Base-by-base conservation (phyloP, 2,888 invertebrate genomes). In the Lepidochrysops patricia region DNA sequence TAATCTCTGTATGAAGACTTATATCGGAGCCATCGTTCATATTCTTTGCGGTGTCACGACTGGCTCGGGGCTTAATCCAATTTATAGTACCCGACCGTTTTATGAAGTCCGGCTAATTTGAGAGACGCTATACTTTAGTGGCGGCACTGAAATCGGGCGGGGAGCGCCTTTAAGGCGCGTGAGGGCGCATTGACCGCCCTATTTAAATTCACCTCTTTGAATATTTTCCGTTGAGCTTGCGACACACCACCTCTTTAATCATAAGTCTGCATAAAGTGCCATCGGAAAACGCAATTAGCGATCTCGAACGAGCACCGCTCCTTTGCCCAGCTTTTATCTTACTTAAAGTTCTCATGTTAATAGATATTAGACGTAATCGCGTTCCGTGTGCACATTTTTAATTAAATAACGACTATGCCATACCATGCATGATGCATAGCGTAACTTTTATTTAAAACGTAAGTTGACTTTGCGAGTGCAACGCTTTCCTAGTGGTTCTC, bases 21-120 rank as follows among this genome's bases (percentile, higher is more conserved):
- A 69, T 67, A 69, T 71, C 69, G 67, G 76, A 82, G 84, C 80
- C 84, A 87, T 87, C 85, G 79, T 80, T 86, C 84, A 84, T 84
- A 82, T 79, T 79, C 81, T 84, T 81, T 82, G 83, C 84, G 78
- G 72, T 75, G 83, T 85, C 87, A 87, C 87, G 88, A 84, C 75
- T 77, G 72, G 80, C 84, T 77, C 68, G 71, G 70, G 81, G 86
- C 82, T 80, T 83, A 80, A 80, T 80, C 81, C 78, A 85, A 85
- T 86, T 87, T 84, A 79, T 82, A 84, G 82, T 73, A 84, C 76
- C 79, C 85, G 72, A 71, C 79, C 73, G 76, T 76, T 75, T 82
- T 77, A 75, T 79, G 78, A 79, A 78, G 79, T 76, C 71, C 71
- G 72, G 75, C 75, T 77, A 79, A 80, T 80, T 79, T 75, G 65